Base-by-base conservation (phyloP, 2,888 invertebrate genomes). In the Phyto melanocephala region DNA sequence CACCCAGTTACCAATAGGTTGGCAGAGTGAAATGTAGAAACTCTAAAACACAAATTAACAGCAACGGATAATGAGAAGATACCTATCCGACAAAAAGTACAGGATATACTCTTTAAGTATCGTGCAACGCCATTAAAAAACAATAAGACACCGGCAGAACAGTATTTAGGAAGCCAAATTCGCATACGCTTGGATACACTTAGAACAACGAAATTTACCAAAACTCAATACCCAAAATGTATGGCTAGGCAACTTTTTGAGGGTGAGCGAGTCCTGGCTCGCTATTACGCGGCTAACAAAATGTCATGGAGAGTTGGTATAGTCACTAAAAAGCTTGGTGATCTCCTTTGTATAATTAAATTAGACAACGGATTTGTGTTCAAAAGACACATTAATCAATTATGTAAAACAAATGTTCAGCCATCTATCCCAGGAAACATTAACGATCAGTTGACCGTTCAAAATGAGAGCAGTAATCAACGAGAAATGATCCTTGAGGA, bases 61-160 rank as follows among this genome's bases (percentile, higher is more conserved):
- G n/a, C 79, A 4, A 75, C 80, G 82, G 7, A 6, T n/a, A n/a
- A n/a, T n/a, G n/a, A n/a, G n/a, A n/a, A n/a, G n/a, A n/a, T n/a
- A n/a, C n/a, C n/a, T n/a, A n/a, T n/a, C n/a, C n/a, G n/a, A n/a
- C n/a, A 24, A 54, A 78, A 71, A 63, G 42, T 63, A 11, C 20
- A 54, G 22, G 63, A 56, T 47, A 71, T 78, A 28, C 45, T 78
- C 28, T 78, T 78, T 42, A 42, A 63, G 35, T 80, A 68, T 58
- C 52, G 68, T 4, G 71, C 78, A 13, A 75, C 78, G 28, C 75
- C 81, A 37, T 37, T 79, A 20, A 67, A 68, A 15, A 71, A 75
- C 45, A 65, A 45, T 15, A 79, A 72, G n/a, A 76, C 79, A n/a
- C 81, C 84, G n/a, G 28, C 79, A 10, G 79, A 80, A 58, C 68